Evolutionary conservation across 2,113 vertebrate genomes (phyloP).

Genomic region (Motacilla alba): DNA sequence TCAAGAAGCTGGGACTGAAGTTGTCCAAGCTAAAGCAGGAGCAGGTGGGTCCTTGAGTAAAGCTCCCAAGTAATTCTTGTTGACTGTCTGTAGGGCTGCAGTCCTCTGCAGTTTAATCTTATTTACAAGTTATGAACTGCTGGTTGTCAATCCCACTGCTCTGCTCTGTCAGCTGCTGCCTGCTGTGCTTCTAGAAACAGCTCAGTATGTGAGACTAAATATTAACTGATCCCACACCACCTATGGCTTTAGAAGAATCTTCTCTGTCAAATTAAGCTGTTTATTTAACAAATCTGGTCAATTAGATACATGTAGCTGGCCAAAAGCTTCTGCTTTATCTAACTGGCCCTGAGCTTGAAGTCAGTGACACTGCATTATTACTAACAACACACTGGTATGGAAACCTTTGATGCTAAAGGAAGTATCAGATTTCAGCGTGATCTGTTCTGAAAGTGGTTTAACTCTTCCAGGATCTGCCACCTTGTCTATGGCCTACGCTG

Average conservation of each 20-base stretch:
- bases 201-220: not conserved
- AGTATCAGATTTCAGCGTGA: accelerated
- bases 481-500: constrained; percentile 96
- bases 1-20: constrained; percentile 97
- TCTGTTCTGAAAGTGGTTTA: not conserved
- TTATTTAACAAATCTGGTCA: not conserved
- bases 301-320: not conserved
- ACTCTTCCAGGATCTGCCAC: constrained; percentile 87
- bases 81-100: not conserved
- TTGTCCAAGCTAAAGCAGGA: constrained; percentile 96
- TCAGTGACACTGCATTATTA: not conserved
- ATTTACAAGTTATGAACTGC: not conserved
- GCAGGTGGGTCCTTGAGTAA: constrained; percentile 70
- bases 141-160: not conserved
- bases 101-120: not conserved
- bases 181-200: not conserved
- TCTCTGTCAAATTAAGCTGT: not conserved
- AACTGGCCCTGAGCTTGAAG: not conserved
- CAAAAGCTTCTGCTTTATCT: not conserved
- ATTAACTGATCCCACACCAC: not conserved
- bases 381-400: accelerated
- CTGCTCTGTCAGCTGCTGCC: not conserved
- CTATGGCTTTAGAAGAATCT: not conserved
- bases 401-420: not conserved
- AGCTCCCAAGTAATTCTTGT: not conserved